phyloP scores from a whole-genome alignment of 2,888 invertebrate genomes.

The Drosophila merina region DNA sequence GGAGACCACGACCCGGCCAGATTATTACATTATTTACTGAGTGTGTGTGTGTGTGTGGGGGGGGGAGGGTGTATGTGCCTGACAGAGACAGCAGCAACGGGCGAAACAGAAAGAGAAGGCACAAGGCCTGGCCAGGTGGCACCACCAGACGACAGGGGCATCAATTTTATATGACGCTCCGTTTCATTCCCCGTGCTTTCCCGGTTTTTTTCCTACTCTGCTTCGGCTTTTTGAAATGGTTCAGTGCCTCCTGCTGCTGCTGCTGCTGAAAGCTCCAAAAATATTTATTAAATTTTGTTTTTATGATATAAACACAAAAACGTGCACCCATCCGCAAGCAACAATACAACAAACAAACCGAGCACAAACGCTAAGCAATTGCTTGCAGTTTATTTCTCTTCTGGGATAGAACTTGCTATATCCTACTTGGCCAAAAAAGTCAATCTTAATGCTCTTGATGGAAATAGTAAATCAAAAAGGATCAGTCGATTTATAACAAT shows the following conservation, averaged over 20 bases:
- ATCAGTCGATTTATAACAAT: neutral
- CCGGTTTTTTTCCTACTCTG: constrained; percentile 20
- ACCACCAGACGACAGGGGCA: constrained; percentile 62
- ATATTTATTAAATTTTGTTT: constrained; percentile 72
- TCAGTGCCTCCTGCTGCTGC: constrained; percentile 27
- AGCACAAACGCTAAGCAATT: constrained; percentile 52
- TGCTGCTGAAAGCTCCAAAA: constrained; percentile 49
- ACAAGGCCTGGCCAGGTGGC: constrained; percentile 38
- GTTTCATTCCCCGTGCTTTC: constrained; percentile 7
- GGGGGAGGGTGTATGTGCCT: constrained; percentile 2
- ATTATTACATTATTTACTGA: constrained; percentile 79
- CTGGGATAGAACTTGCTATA: neutral
- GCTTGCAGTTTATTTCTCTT: constrained; percentile 48
- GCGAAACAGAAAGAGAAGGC: constrained; percentile 5
- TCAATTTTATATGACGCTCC: constrained; percentile 71
- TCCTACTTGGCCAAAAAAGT: too few relatives aligned
- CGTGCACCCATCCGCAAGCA: constrained; percentile 28
- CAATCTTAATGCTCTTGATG: neutral
- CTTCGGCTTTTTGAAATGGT: constrained; percentile 32
- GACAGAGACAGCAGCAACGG: constrained; percentile 5
- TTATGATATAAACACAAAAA: constrained; percentile 53
- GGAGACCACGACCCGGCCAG: constrained; percentile 73
- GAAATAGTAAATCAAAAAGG: neutral
- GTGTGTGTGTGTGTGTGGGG: constrained; percentile 17
- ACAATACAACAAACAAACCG: constrained; percentile 17